Percentiles rank a stretch among this genome's conserved stretches.
These are phyloP conservation scores for Meloidogyne hapla DNA, from an alignment of 1,140 invertebrate genomes.

Conservation along the genomic window DNA sequence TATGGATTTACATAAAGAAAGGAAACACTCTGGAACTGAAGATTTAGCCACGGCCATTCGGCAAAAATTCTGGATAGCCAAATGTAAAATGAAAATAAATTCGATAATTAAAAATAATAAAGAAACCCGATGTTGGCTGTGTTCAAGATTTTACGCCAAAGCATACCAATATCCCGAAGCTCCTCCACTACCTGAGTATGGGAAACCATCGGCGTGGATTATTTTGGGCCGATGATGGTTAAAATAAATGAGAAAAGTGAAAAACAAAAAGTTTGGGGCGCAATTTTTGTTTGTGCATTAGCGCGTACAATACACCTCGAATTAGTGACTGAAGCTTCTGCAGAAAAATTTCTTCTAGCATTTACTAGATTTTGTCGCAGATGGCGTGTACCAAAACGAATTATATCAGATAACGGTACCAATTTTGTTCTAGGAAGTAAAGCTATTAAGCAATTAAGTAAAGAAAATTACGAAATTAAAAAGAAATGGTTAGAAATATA, in stretches of 20 bases:
- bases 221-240: neutral
- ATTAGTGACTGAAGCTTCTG: neutral
- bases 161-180: neutral
- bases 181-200: neutral
- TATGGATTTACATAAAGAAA: neutral
- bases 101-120: neutral
- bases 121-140: neutral
- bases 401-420: too few relatives aligned
- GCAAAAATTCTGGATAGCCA: neutral
- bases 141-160: neutral
- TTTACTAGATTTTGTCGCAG: too few relatives aligned
- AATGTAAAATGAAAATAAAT: neutral
- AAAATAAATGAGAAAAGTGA: neutral
- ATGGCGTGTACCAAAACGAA: too few relatives aligned
- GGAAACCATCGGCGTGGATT: neutral
- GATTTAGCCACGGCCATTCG: neutral
- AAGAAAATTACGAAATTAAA: too few relatives aligned
- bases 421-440: too few relatives aligned
- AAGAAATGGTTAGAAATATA: too few relatives aligned
- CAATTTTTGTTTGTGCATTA: neutral
- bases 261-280: conserved; percentile 9
- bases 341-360: too few relatives aligned
- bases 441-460: too few relatives aligned
- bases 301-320: neutral
- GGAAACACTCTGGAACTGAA: conserved; percentile 3